A percentile compares a stretch with the other conserved stretches of the same genome.
Evolutionary conservation across 2,797 vertebrate genomes (phyloP).

Genomic region (Thamnophis elegans): DNA sequence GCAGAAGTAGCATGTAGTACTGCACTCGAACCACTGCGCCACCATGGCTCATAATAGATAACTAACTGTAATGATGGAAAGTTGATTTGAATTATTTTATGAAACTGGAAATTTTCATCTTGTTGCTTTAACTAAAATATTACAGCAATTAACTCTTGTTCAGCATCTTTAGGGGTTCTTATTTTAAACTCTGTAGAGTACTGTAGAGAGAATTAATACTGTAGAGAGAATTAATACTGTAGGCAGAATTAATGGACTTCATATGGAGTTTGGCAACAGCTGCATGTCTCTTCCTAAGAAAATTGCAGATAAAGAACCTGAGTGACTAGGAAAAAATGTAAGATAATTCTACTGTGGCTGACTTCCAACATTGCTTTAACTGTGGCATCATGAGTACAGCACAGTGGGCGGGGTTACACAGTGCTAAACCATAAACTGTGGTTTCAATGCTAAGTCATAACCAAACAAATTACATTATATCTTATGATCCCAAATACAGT

Average conservation of each 20-base stretch:
- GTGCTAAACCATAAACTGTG: not conserved
- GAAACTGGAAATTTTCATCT: not conserved
- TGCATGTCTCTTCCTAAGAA: not conserved
- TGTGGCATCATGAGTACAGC: not conserved
- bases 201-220: not conserved
- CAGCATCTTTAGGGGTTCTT: not conserved
- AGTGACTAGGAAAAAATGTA: not conserved
- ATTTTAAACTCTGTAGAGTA: not conserved
- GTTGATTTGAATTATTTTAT: not conserved
- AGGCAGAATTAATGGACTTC: not conserved
- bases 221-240: not conserved
- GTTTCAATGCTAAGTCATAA: not conserved
- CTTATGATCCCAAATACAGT: not conserved
- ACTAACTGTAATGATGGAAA: not conserved
- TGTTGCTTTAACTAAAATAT: conserved; percentile 3
- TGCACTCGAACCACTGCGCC: too few species aligned
- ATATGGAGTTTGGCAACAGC: not conserved
- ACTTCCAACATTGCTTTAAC: not conserved
- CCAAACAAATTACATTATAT: not conserved
- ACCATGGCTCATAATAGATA: not conserved
- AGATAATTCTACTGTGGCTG: not conserved
- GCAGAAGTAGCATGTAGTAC: too few species aligned
- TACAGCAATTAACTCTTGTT: conserved; percentile 17
- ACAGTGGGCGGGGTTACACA: not conserved
- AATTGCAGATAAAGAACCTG: not conserved